Conservation (phyloP, 2,113 vertebrate genomes). For the Eleginops maclovinus region DNA sequence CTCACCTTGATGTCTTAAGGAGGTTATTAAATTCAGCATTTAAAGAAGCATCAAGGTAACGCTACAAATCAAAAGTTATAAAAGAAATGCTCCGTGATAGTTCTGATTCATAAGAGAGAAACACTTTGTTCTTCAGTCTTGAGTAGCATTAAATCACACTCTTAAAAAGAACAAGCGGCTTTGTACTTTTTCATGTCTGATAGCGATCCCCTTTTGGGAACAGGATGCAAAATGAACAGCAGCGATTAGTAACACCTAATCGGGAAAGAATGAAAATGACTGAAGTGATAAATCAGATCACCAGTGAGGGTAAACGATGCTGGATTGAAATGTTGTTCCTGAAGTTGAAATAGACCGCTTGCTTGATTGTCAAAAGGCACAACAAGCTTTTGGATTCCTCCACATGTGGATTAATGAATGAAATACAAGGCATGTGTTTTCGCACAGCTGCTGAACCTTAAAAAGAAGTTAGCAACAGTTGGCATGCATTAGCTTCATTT, state of each 20-base stretch:
- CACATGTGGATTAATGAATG: no score
- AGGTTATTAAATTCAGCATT: slow-evolving; percentile 7
- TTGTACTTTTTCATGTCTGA: slow-evolving; percentile 27
- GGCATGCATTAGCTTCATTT: not conserved
- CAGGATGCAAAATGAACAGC: slow-evolving; percentile 3
- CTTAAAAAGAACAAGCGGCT: not conserved
- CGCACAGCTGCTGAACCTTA: no score
- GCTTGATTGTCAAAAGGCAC: no score
- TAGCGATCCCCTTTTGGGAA: not conserved
- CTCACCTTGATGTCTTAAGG: slow-evolving; percentile 21
- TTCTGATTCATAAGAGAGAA: slow-evolving; percentile 31
- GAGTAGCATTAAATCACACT: slow-evolving; percentile 6
- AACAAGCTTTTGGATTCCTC: no score
- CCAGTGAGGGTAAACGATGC: not conserved
- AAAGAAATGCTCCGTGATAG: slow-evolving; percentile 1
- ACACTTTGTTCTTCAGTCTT: not conserved
- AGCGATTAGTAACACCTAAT: not conserved
- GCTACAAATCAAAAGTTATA: slow-evolving; percentile 21
- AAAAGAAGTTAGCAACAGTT: not conserved
- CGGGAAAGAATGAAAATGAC: not conserved
- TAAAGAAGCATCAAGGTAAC: slow-evolving; percentile 17
- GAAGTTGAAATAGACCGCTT: no score
- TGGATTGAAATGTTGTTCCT: not conserved
- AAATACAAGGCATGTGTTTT: no score
- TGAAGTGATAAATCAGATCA: not conserved